Evolutionary conservation across 2,113 vertebrate species (phyloP).

Genomic region (Osmerus mordax): DNA sequence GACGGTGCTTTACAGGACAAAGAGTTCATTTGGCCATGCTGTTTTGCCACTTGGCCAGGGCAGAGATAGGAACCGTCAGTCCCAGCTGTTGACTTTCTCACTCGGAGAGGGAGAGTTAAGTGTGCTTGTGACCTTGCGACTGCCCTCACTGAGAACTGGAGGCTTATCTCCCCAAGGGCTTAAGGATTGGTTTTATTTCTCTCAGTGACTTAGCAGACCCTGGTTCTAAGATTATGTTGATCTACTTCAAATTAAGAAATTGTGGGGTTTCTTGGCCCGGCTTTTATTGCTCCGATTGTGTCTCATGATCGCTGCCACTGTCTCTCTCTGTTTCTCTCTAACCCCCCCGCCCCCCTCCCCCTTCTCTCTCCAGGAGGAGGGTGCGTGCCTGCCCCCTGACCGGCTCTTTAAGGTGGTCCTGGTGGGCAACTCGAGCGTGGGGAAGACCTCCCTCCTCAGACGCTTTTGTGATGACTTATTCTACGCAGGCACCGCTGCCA

Average conservation of each 20-base stretch:
- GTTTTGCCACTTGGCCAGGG: neutral
- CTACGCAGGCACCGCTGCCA: conserved; percentile 78
- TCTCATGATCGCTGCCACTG: neutral
- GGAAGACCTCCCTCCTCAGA: conserved; percentile 86
- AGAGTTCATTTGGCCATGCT: no score
- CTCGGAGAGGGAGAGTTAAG: neutral
- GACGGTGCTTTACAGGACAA: neutral
- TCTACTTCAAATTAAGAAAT: no score
- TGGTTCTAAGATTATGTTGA: no score
- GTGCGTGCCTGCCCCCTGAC: conserved; percentile 65
- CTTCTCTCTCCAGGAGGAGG: conserved; percentile 71
- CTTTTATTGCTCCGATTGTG: no score
- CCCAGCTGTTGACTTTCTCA: neutral
- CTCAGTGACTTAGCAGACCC: no score
- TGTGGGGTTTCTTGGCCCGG: no score
- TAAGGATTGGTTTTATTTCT: no score
- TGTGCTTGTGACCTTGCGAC: neutral
- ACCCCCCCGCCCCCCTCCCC: neutral
- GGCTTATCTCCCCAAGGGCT: no score
- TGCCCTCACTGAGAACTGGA: no score
- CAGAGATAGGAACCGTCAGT: neutral
- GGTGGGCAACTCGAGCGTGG: conserved; percentile 87
- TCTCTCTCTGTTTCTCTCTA: neutral
- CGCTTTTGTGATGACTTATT: conserved; percentile 82
- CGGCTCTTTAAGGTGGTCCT: conserved; percentile 88